These are phyloP conservation scores for Anhinga rufa DNA, from an alignment of 2,113 vertebrate species.

Conservation along the genomic window DNA sequence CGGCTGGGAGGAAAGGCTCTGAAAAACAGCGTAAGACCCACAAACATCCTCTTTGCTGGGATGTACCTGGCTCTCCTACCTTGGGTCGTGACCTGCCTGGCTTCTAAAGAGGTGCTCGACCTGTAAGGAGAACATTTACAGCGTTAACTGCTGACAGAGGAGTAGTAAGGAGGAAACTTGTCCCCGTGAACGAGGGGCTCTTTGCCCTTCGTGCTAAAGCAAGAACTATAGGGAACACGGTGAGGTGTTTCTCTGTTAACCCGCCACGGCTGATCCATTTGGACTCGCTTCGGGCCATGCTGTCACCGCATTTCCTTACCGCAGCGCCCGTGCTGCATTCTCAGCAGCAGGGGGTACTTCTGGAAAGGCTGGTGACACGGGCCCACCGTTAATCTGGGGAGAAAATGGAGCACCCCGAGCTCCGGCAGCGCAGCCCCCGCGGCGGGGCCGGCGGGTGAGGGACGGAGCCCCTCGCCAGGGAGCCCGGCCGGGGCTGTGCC, in stretches of 20 bases:
- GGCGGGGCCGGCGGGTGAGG: neutral
- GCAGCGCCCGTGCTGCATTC: neutral
- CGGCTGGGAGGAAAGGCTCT: neutral
- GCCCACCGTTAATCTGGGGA: accelerated
- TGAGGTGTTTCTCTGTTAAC: neutral
- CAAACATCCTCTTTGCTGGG: neutral
- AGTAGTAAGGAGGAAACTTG: neutral
- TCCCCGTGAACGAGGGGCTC: neutral
- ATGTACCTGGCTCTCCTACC: neutral
- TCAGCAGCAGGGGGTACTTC: neutral
- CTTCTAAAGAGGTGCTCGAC: neutral
- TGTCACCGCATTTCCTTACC: accelerated
- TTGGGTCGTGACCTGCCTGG: neutral
- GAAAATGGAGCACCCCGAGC: accelerated
- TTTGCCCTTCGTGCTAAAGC: neutral
- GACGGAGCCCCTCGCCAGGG: neutral
- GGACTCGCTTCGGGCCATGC: neutral
- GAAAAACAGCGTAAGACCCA: accelerated
- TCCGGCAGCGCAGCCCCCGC: accelerated
- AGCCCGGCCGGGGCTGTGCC: neutral
- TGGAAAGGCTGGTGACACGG: accelerated
- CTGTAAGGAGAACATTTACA: neutral
- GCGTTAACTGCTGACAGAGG: neutral
- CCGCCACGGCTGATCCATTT: accelerated
- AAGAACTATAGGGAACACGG: neutral